Base-by-base conservation (phyloP, 1,140 invertebrate genomes). In the Zaprionus nigranus region DNA sequence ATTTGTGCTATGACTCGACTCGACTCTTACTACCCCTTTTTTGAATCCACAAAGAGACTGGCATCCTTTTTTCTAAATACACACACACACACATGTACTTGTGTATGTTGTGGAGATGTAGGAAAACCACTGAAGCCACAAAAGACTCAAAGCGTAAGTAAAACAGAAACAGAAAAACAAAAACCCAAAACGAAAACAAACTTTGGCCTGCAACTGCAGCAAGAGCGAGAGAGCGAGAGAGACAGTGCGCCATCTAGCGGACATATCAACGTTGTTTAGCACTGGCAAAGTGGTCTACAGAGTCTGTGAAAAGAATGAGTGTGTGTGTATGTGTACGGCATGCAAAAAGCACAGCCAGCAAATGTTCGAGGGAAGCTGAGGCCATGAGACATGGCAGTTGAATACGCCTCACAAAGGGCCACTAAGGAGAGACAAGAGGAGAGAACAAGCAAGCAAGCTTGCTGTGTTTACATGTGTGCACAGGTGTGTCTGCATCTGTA, bases 101-200 rank as follows among this genome's bases (percentile, higher is more conserved):
- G 7, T 17, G 5, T 9, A 20, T 46, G 40, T n/a, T 46, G 40
- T 22, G 46, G 17, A 49, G 46, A 20, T 20, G 22, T 28, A 34
- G 64, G 56, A 58, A 79, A 72, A 76, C 79, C 79, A 80, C 77
- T 53, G 60, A 75, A 78, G 70, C 81, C 81, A 85, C 82, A 85
- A 81, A 85, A 77, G 82, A 65, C 79, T 85, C 64, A 85, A 81
- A 85, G 78, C 75, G 66, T 81, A 85, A 78, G 82, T 68, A 85
- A 85, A 85, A 85, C 78, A 85, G 78, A 85, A 79, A 58, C 56
- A 53, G 30, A 34, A 58, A 65, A 34, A 65, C 51, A 58, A 30
- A 74, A 63, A 62, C 46, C 17, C 36, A 66, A 61, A 57, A 28
- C 51, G 56, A 69, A 70, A 71, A 56, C 36, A 75, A 71, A 75